phyloP scores from a whole-genome alignment of 2,888 invertebrate genomes.

The Macrophya alboannulata region DNA sequence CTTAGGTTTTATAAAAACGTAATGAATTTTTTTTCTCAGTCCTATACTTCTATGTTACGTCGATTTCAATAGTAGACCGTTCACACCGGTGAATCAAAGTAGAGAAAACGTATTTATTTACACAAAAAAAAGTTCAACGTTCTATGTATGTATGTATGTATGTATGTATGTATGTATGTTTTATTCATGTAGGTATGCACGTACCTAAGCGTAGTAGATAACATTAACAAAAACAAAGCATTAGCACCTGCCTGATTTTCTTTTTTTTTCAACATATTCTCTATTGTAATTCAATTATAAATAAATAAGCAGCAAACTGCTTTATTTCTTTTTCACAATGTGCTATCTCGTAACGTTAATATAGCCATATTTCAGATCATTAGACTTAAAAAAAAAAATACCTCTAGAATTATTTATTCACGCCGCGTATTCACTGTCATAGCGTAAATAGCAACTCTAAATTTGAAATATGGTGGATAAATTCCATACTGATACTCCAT shows the following conservation, averaged over 20 bases:
- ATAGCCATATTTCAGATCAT: conserved; percentile 32
- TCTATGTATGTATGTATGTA: conserved; percentile 3
- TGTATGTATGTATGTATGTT: neutral
- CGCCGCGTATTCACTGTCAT: neutral
- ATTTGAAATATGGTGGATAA: neutral
- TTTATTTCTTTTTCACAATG: neutral
- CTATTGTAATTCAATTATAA: neutral
- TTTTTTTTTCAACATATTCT: neutral
- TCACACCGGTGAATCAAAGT: neutral
- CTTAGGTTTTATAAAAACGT: conserved; percentile 43
- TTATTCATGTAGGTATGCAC: neutral
- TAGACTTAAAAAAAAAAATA: neutral
- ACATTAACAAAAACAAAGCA: conserved; percentile 47
- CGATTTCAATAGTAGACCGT: neutral
- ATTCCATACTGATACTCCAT: neutral
- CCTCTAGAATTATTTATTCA: neutral
- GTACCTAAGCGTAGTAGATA: neutral
- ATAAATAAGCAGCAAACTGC: neutral
- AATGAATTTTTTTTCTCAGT: conserved; percentile 27
- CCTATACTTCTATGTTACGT: conserved; percentile 44
- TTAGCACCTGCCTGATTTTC: conserved; percentile 47
- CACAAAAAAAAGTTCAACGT: conserved; percentile 17
- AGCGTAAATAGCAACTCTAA: neutral
- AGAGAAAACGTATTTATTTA: neutral
- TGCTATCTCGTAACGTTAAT: neutral